Conservation (phyloP, 2,888 invertebrate species). For the Drosophila ezoana region DNA sequence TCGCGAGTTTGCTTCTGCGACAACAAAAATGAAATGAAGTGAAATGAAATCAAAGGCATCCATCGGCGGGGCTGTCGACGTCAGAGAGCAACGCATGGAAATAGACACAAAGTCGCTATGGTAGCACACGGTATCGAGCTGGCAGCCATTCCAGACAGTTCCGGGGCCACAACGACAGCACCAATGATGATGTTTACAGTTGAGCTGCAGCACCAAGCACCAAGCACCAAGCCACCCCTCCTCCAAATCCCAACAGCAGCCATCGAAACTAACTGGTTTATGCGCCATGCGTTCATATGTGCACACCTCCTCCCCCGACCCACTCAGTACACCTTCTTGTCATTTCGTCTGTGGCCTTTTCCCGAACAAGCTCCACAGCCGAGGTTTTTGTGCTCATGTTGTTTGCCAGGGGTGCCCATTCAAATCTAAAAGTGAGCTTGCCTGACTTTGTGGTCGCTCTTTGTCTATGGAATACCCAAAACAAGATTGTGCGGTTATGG, state of each 20-base stretch:
- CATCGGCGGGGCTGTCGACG: slow-evolving; percentile 59
- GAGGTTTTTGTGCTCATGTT: slow-evolving; percentile 32
- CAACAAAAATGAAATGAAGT: slow-evolving; percentile 79
- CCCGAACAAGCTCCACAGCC: not conserved
- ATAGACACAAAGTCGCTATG: slow-evolving; percentile 39
- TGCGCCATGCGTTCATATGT: slow-evolving; percentile 40
- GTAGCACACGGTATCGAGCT: slow-evolving; percentile 24
- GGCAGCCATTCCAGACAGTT: slow-evolving; percentile 34
- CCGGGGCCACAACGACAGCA: slow-evolving; percentile 25
- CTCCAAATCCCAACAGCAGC: not conserved
- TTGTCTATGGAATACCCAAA: slow-evolving; percentile 20
- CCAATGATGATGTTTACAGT: slow-evolving; percentile 77
- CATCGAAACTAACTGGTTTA: slow-evolving; percentile 34
- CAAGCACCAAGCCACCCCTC: slow-evolving; percentile 22
- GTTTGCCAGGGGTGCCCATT: slow-evolving; percentile 26
- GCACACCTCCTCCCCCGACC: slow-evolving; percentile 15
- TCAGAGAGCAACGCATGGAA: slow-evolving; percentile 68
- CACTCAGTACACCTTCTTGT: not conserved
- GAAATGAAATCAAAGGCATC: slow-evolving; percentile 81
- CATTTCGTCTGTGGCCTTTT: not conserved
- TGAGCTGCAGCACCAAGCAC: slow-evolving; percentile 65
- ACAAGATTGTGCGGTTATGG: slow-evolving; percentile 53
- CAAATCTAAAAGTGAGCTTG: slow-evolving; percentile 45
- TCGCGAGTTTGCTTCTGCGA: slow-evolving; percentile 56
- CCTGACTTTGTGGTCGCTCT: slow-evolving; percentile 33